Base-by-base conservation (phyloP, 2,797 vertebrate genomes). In the Calcarius lapponicus region DNA sequence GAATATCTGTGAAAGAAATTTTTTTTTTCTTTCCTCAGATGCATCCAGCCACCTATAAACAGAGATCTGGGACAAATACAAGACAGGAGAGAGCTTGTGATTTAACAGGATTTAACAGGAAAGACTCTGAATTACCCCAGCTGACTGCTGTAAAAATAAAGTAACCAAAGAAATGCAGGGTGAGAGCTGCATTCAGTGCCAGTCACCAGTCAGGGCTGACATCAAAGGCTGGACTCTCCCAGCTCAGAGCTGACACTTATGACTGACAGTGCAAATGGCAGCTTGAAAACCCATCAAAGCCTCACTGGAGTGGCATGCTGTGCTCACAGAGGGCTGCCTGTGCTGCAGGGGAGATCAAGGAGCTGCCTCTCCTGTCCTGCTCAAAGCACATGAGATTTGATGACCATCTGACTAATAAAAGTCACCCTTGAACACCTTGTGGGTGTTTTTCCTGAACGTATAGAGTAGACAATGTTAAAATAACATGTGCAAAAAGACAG, bases 121-220 rank as follows among this genome's bases (percentile, higher is more conserved):
- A 78, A 71, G 31, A 60, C 13, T 29, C 42, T 1, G 3, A 79
- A n/a, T 66, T 65, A 38, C 19, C 26, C 25, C 47, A 69, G 36
- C 70, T 92, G 71, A 80, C 36, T 56, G 71, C 47, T 56, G 53
- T 24, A 43, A 71, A 43, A 38, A 43, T 16, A 17, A 62, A 32
- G 29, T 19, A 47, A 61, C 56, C 28, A 42, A n/a, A n/a, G 47
- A 43, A 58, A 64, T 1, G 17, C 13, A 73, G 45, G 53, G 4
- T 2, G 4, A 58, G 29, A 5, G 25, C 6, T 21, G 16, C 0
- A 0, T 16, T 25, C 57, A 40, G 22, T 43, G 45, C 26, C 1
- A 26, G 50, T 36, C 19, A 26, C 17, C 3, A 2, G 31, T 10
- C 43, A 28, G 50, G 43, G 56, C 62, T 72, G 56, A 34, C 15